Percentiles rank a stretch among this genome's conserved stretches.
Evolutionary conservation across 2,888 invertebrate genomes (phyloP).

Genomic region (Nycteola revayana): DNA sequence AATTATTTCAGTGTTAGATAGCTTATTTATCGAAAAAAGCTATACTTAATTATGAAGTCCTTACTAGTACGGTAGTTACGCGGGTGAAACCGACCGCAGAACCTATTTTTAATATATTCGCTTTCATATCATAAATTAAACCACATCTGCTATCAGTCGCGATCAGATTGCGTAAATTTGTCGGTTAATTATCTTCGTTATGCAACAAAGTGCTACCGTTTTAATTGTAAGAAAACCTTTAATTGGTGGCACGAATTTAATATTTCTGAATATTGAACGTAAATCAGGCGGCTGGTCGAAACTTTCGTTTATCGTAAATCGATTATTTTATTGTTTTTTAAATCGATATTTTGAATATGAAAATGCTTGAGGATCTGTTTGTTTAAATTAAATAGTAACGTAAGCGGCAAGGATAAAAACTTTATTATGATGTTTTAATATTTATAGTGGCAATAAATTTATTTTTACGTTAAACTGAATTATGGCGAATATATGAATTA

Average conservation of each 20-base stretch:
- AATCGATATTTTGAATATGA: slow-evolving; percentile 25
- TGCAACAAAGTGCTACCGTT: slow-evolving; percentile 63
- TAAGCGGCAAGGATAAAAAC: too few relatives aligned
- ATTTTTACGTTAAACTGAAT: too few relatives aligned
- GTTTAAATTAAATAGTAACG: too few relatives aligned
- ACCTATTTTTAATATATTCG: too few relatives aligned
- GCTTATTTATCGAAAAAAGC: too few relatives aligned
- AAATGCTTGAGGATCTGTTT: slow-evolving; percentile 10
- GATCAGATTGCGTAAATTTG: slow-evolving; percentile 68
- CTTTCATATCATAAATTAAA: slow-evolving; percentile 4
- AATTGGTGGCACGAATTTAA: slow-evolving; percentile 44
- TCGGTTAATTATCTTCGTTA: slow-evolving; percentile 58
- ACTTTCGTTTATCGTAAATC: slow-evolving; percentile 53
- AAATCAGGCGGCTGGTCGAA: slow-evolving; percentile 51
- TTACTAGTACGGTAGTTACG: too few relatives aligned
- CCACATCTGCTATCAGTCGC: slow-evolving; percentile 44
- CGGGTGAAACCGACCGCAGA: too few relatives aligned
- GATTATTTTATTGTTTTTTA: slow-evolving; percentile 46
- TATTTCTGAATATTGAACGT: slow-evolving; percentile 37
- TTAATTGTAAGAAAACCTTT: slow-evolving; percentile 59
- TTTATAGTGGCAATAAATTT: too few relatives aligned
- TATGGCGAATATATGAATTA: too few relatives aligned
- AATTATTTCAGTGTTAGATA: too few relatives aligned
- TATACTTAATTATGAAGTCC: too few relatives aligned
- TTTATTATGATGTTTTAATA: too few relatives aligned